A percentile compares a stretch with the other conserved stretches of the same genome.
phyloP scores from a whole-genome alignment of 2,888 invertebrate species.

The Macrosiphum euphorbiae region DNA sequence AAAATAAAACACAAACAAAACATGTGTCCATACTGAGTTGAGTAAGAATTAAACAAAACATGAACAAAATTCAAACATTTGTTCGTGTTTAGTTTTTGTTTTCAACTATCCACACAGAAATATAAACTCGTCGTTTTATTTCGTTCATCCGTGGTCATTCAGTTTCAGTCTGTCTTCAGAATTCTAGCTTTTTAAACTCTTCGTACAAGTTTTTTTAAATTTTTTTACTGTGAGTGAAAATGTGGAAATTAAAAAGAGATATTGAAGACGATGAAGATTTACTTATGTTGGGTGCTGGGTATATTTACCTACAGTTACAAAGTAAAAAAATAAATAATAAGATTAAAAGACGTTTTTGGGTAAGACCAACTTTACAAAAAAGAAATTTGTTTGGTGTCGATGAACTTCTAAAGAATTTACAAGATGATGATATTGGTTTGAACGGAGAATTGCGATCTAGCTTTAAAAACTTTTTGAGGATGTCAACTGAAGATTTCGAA shows the following conservation, averaged over 20 bases:
- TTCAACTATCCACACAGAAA: neutral
- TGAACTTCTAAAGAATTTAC: too few species aligned
- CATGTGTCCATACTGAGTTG: too few species aligned
- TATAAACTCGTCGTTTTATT: neutral
- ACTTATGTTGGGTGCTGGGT: conserved; percentile 20
- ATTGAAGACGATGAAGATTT: neutral
- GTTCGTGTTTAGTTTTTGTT: neutral
- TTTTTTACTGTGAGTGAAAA: neutral
- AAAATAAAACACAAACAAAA: too few species aligned
- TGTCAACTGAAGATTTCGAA: too few species aligned
- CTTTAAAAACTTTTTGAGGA: too few species aligned
- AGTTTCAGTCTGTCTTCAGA: neutral
- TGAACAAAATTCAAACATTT: neutral
- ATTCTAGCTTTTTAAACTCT: neutral
- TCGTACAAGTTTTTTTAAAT: neutral
- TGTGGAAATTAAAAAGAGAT: conserved; percentile 6
- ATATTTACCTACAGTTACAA: neutral
- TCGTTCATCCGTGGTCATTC: neutral
- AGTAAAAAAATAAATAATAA: too few species aligned
- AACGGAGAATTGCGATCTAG: too few species aligned
- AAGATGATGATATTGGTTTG: too few species aligned
- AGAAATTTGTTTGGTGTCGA: too few species aligned
- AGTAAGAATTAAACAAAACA: too few species aligned
- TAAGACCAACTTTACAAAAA: too few species aligned
- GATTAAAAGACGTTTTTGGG: too few species aligned